Conservation (phyloP, 2,888 invertebrate species). For the Acanthococcus lagerstroemiae region DNA sequence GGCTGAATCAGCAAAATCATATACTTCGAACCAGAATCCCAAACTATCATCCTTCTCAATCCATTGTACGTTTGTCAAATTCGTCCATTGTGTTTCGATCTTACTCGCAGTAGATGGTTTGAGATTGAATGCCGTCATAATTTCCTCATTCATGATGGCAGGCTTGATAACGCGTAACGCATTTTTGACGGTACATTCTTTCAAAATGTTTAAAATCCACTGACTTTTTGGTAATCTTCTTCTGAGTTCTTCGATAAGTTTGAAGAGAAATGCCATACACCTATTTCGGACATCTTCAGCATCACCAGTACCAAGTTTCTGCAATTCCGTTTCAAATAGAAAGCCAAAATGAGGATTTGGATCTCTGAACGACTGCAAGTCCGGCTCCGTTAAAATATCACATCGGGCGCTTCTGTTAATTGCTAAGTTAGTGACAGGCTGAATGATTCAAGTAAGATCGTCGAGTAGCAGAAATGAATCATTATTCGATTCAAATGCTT, state of each 20-base stretch:
- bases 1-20: slow-evolving; percentile 34
- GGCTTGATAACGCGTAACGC: neutral
- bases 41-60: slow-evolving; percentile 10
- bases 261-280: neutral
- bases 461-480: neutral
- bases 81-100: neutral
- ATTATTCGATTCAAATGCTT: neutral
- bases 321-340: neutral
- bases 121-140: neutral
- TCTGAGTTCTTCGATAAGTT: neutral
- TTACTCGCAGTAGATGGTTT: neutral
- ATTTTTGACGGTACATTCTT: neutral
- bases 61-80: neutral
- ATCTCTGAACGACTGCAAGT: neutral
- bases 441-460: neutral
- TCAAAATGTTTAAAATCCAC: neutral
- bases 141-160: neutral
- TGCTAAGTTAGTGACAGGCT: neutral
- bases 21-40: slow-evolving; percentile 38
- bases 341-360: neutral
- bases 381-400: neutral
- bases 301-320: neutral
- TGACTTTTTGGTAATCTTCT: neutral
- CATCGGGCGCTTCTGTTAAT: neutral
- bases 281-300: neutral